These are phyloP conservation scores for Tholera decimalis DNA, from an alignment of 2,888 invertebrate genomes.

Conservation along the genomic window DNA sequence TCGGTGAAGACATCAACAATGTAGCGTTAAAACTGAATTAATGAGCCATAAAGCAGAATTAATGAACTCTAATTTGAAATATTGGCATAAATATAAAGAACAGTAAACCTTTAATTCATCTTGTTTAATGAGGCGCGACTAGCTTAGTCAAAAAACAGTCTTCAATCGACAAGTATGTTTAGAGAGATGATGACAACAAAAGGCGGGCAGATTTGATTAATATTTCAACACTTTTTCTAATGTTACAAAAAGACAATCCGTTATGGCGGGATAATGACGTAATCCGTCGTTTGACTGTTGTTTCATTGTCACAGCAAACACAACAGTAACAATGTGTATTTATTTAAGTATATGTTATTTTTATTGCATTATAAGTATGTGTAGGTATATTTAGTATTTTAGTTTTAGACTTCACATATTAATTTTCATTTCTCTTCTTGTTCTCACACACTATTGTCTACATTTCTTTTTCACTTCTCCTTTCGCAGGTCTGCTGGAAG, in stretches of 20 bases:
- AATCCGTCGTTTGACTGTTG: constrained; percentile 56
- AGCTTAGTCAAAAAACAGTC: constrained; percentile 9
- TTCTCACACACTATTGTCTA: too few species aligned
- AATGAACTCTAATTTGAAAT: background rate
- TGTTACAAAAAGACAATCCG: constrained; percentile 55
- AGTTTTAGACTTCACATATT: too few species aligned
- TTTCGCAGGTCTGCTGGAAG: too few species aligned
- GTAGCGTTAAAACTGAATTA: background rate
- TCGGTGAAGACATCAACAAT: constrained; percentile 12
- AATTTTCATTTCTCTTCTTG: too few species aligned
- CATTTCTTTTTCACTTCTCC: too few species aligned
- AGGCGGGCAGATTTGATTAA: constrained; percentile 35
- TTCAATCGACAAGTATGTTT: constrained; percentile 24
- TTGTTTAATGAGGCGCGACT: constrained; percentile 23
- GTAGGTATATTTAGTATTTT: too few species aligned
- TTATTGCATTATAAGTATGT: too few species aligned
- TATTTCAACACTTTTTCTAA: constrained; percentile 53
- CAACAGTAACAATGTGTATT: constrained; percentile 68
- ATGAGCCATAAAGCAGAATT: background rate
- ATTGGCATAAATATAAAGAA: constrained; percentile 28
- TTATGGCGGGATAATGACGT: constrained; percentile 70
- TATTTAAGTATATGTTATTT: too few species aligned
- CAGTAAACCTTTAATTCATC: constrained; percentile 22
- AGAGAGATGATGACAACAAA: constrained; percentile 38
- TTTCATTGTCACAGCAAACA: constrained; percentile 62